Conservation (phyloP, 2,113 vertebrate genomes). For the Polypterus bichir region DNA sequence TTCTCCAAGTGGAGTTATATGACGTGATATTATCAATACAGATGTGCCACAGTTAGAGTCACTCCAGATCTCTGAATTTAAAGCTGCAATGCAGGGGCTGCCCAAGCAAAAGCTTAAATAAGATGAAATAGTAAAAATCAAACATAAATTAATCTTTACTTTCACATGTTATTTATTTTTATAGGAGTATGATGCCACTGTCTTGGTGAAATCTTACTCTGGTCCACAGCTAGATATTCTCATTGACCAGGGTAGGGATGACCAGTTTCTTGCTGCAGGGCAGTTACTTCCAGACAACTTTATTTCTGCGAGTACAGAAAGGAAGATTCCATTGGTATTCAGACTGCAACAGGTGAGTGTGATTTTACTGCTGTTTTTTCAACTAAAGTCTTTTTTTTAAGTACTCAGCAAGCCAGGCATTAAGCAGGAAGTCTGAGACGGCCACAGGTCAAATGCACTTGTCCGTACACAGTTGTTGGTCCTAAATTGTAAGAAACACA, state of each 20-base stretch:
- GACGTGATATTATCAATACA: too few species aligned
- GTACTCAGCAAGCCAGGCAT: too few species aligned
- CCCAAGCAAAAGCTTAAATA: too few species aligned
- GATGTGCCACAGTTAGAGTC: too few species aligned
- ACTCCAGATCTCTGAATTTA: too few species aligned
- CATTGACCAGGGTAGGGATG: conserved; percentile 89
- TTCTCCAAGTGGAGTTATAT: too few species aligned
- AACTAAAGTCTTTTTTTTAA: too few species aligned
- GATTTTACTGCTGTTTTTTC: background rate
- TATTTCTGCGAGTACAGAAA: conserved; percentile 77
- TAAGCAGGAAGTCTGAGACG: too few species aligned
- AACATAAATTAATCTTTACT: rapidly evolving
- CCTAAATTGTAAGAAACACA: too few species aligned
- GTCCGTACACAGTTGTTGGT: too few species aligned
- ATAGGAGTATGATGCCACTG: conserved; percentile 76
- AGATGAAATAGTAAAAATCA: background rate
- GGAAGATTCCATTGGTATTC: conserved; percentile 79
- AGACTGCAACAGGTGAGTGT: conserved; percentile 77
- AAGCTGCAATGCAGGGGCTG: too few species aligned
- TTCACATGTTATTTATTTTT: conserved; percentile 10
- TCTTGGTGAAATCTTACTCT: conserved; percentile 61
- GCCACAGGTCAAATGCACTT: too few species aligned
- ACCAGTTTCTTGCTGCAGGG: conserved; percentile 79
- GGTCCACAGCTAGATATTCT: conserved; percentile 76
- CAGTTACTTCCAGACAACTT: conserved; percentile 89